These are phyloP conservation scores for Cheilosia scutellata DNA, from an alignment of 2,888 invertebrate species.

Conservation along the genomic window DNA sequence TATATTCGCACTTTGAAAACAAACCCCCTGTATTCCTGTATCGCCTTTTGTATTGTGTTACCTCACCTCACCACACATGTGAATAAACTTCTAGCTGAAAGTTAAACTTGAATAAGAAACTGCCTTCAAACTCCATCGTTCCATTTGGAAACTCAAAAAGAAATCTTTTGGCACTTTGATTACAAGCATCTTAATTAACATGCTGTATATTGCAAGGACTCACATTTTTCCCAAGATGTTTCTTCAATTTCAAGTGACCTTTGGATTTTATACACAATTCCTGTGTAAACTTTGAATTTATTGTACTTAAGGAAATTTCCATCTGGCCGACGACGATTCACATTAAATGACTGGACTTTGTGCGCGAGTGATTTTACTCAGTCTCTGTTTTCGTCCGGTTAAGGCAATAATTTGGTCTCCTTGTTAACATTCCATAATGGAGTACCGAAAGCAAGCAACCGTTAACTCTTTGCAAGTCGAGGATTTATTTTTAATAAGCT, in stretches of 20 bases:
- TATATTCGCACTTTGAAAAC: too few species aligned
- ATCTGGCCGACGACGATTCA: neutral
- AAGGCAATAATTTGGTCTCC: neutral
- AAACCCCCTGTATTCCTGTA: too few species aligned
- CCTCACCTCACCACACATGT: too few species aligned
- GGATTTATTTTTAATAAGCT: neutral
- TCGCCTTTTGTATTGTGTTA: too few species aligned
- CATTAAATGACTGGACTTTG: constrained; percentile 4
- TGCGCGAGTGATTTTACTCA: neutral
- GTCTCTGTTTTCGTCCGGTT: neutral
- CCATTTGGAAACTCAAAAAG: too few species aligned
- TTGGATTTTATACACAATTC: neutral
- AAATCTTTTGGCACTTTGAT: too few species aligned
- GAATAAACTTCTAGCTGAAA: too few species aligned
- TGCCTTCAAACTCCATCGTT: too few species aligned
- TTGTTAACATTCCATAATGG: neutral
- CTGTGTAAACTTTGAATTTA: neutral
- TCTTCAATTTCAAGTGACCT: neutral
- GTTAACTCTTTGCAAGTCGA: neutral
- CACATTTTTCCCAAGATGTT: too few species aligned
- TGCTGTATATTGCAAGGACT: too few species aligned
- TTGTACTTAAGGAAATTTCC: neutral
- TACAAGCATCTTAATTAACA: too few species aligned
- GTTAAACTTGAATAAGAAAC: too few species aligned
- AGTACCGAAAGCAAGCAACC: neutral